Percentiles rank a stretch among this genome's conserved stretches.
Evolutionary conservation across 1,140 invertebrate genomes (phyloP).

Genomic region (Aphaenogaster floridana): DNA sequence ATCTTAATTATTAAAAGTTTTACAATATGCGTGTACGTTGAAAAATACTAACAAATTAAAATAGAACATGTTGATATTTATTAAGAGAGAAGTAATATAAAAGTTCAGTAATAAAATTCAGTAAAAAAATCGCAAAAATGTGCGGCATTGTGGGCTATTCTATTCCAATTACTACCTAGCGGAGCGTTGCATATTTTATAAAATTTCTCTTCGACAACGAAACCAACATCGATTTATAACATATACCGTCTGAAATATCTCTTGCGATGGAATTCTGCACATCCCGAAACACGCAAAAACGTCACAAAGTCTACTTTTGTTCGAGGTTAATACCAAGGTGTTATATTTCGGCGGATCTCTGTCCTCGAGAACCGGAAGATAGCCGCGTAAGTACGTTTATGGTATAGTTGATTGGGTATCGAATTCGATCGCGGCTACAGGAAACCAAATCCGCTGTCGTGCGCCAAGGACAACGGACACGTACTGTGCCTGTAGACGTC

Average conservation of each 20-base stretch:
- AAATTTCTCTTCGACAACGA: background rate
- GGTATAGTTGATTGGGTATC: slow-evolving; percentile 20
- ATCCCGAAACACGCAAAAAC: background rate
- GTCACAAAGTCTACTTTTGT: background rate
- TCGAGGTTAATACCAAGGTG: background rate
- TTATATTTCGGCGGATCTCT: background rate
- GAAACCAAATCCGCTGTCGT: slow-evolving; percentile 9
- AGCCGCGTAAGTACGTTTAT: background rate
- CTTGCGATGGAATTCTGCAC: background rate
- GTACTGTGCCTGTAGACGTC: slow-evolving; percentile 90
- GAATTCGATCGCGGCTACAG: slow-evolving; percentile 18
- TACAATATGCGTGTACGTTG: background rate
- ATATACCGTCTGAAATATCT: background rate
- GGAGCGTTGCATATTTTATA: background rate
- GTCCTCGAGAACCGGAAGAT: background rate
- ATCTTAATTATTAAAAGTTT: background rate
- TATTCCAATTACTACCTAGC: background rate
- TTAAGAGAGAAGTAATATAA: slow-evolving; percentile 11
- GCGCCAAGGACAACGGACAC: slow-evolving; percentile 68
- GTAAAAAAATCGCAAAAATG: background rate
- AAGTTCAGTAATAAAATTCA: background rate
- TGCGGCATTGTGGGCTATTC: background rate
- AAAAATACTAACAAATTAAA: background rate
- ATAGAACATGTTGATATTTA: background rate
- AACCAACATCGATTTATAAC: background rate